Evolutionary conservation across 1,140 invertebrate species (phyloP).

Genomic region (Drosophila rhopaloa): DNA sequence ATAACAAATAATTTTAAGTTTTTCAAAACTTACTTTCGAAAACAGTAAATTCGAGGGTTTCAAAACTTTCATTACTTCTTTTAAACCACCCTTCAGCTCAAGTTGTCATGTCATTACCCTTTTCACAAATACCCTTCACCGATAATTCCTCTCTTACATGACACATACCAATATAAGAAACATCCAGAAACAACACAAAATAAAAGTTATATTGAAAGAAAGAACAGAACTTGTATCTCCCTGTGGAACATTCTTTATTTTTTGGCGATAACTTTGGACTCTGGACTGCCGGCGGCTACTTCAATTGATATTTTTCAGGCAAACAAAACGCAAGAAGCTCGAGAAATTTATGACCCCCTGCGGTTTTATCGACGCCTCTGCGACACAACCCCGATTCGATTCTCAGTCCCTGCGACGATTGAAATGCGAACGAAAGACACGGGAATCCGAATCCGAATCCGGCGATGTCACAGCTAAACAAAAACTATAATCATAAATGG

Average conservation of each 20-base stretch:
- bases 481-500: conserved; percentile 38
- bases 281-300: conserved; percentile 59
- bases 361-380: conserved; percentile 81
- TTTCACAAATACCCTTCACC: conserved; percentile 23
- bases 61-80: background rate
- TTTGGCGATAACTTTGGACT: conserved; percentile 74
- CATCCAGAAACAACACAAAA: conserved; percentile 23
- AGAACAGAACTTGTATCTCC: conserved; percentile 43
- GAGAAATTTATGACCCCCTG: conserved; percentile 80
- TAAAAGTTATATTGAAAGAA: conserved; percentile 14
- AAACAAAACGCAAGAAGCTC: conserved; percentile 77
- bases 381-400: conserved; percentile 20
- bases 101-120: conserved; percentile 16
- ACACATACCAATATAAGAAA: conserved; percentile 57
- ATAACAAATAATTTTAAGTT: no score
- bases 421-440: conserved; percentile 70
- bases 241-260: conserved; percentile 56
- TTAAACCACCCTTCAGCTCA: background rate
- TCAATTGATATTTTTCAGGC: conserved; percentile 72
- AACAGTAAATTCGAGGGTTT: background rate
- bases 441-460: conserved; percentile 24
- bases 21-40: no score
- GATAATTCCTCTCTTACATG: conserved; percentile 49
- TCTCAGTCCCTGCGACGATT: conserved; percentile 51
- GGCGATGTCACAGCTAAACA: conserved; percentile 46